Base-by-base conservation (phyloP, 2,797 vertebrate genomes). In the Cynopterus sphinx region DNA sequence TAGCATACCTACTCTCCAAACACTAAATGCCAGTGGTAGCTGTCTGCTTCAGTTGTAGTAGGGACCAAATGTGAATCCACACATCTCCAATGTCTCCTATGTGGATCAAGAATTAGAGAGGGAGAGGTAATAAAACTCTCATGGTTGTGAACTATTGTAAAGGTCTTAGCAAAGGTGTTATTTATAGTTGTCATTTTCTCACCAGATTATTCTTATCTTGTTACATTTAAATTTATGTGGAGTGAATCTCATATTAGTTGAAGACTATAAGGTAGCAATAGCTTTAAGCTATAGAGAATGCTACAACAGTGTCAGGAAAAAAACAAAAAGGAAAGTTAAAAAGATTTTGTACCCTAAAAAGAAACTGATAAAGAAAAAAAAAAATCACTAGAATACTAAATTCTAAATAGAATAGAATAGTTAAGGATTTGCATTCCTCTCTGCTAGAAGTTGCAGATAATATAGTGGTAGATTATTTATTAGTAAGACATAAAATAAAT, bases 221-320 rank as follows among this genome's bases (percentile, higher is more conserved):
- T 87, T 94, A 61, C 36, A 74, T 51, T 84, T 91, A 91, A 36
- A 73, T 63, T 63, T 73, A 21, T 87, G 36, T 43, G 57, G 17
- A 63, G 5, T 68, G 63, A 55, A 9, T 83, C 17, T 91, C 28
- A 28, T 61, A 61, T 57, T 86, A 73, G 65, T 39, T 61, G 28
- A 71, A 81, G n/a, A 28, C 5, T 51, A 6, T 26, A 87, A 90
- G 3, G 5, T 57, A 67, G 4, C 33, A 53, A n/a, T 51, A 67
- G 22, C n/a, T 78, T 90, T 39, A 67, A 61, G 17, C 61, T 89
- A 21, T 75, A 39, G 51, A 31, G 7, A 73, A 77, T 41, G 41
- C 5, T 78, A 43, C 7, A 61, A 65, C 10, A 71, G 16, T 89
- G 4, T 36, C 28, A 43, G 36, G 15, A 92, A 83, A 68, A 61